Evolutionary conservation across 2,797 vertebrate species (phyloP).

Genomic region (Epinephelus malabaricus): DNA sequence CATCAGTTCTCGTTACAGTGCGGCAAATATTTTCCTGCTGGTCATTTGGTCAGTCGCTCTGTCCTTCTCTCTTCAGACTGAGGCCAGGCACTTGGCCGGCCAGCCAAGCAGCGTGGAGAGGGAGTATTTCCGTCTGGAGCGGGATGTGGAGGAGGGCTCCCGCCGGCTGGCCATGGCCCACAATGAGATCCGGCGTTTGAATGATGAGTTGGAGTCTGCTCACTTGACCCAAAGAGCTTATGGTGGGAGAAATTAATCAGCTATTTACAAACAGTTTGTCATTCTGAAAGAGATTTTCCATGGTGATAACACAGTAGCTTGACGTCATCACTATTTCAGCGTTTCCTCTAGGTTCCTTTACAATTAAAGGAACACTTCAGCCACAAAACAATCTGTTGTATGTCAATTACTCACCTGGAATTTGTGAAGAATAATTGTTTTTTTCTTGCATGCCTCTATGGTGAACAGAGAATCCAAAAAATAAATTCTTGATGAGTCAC

Average conservation of each 20-base stretch:
- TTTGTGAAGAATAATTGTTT: no score
- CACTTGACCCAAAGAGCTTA: slow-evolving; percentile 79
- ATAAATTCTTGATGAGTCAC: no score
- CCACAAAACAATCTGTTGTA: no score
- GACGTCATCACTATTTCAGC: not conserved
- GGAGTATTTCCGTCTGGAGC: slow-evolving; percentile 72
- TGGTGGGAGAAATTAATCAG: slow-evolving; percentile 64
- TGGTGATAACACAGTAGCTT: not conserved
- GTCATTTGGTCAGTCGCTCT: not conserved
- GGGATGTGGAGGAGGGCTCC: slow-evolving; percentile 83
- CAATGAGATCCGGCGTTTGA: slow-evolving; percentile 84
- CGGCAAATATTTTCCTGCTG: not conserved
- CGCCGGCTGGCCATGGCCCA: slow-evolving; percentile 83
- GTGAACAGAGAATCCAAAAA: no score
- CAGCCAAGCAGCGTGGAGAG: slow-evolving; percentile 55
- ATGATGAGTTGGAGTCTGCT: slow-evolving; percentile 82
- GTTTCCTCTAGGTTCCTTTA: not conserved
- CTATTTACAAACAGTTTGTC: not conserved
- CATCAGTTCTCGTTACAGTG: not conserved
- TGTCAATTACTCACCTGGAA: no score
- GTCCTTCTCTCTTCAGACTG: slow-evolving; percentile 44
- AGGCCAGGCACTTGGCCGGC: slow-evolving; percentile 65
- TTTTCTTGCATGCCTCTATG: no score
- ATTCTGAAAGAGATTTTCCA: not conserved
- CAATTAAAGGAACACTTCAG: no score